phyloP scores from a whole-genome alignment of 2,113 vertebrate species.

The Steatornis caripensis region DNA sequence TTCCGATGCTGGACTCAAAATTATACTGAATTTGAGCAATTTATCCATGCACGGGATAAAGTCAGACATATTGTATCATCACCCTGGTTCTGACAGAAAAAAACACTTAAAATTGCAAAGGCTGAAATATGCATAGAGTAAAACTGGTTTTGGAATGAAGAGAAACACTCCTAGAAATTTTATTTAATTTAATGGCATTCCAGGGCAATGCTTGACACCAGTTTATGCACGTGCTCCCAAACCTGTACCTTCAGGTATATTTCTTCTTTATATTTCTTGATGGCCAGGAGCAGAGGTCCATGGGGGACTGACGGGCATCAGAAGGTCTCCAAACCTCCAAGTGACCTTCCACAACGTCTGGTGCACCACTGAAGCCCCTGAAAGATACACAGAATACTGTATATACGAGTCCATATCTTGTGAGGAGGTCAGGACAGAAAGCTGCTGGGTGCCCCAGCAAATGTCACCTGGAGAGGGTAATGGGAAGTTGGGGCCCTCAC shows the following conservation, averaged over 20 bases:
- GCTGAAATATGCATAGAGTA: neutral
- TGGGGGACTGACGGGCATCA: neutral
- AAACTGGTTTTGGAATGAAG: neutral
- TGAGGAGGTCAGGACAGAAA: neutral
- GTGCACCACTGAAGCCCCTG: neutral
- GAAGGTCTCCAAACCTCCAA: neutral
- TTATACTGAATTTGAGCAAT: neutral
- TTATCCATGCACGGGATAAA: neutral
- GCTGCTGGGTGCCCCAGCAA: neutral
- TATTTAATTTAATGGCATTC: neutral
- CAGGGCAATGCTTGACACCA: neutral
- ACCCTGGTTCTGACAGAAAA: neutral
- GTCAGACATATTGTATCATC: neutral
- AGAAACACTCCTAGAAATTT: neutral
- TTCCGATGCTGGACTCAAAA: neutral
- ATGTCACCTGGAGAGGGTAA: neutral
- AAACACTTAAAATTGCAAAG: neutral
- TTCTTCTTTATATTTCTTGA: neutral
- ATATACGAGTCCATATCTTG: neutral
- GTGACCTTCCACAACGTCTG: fast-evolving
- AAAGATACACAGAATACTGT: neutral
- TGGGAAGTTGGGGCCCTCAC: neutral
- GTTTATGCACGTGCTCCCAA: neutral
- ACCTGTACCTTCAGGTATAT: neutral
- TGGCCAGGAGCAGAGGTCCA: neutral